Base-by-base conservation (phyloP, 1,140 invertebrate genomes). In the Drosophila pandora region DNA sequence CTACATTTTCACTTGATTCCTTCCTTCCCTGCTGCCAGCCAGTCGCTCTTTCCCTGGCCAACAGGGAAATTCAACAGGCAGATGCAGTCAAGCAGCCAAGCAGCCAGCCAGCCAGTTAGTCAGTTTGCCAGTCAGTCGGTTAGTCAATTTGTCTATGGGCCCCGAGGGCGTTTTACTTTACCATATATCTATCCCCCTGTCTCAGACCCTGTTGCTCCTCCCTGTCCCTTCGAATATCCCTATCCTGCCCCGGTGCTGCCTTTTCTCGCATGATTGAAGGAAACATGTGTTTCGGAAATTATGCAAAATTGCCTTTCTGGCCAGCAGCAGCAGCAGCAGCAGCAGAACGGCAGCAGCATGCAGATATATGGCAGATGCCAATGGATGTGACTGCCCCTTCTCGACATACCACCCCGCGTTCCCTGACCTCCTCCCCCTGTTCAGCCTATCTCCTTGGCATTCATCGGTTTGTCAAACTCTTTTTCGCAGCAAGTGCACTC, bases 261-360 rank as follows among this genome's bases (percentile, higher is more conserved):
- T 71, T 48, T 73, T 79, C 84, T 74, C 79, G 83, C 83, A 83
- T 90, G 87, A 90, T 87, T 90, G 87, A 90, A 90, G 81, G 87
- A 81, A 90, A 90, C 87, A 90, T 90, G 87, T 90, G 87, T 90
- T 85, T 90, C 85, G 85, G 85, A 90, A 89, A 89, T 90, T 90
- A 90, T 88, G 84, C 84, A 88, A 88, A 88, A 88, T 88, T 89
- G 83, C 76, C 83, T 88, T 71, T 70, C 68, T 71, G 71, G 59
- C 68, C 73, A 73, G 63, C 74, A 57, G 67, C 52, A 54, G 61
- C 13, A 43, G 39, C n/a, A 41, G 39, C 2, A 43, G n/a, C 0
- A 41, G 37, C n/a, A n/a, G n/a, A n/a, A n/a, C 37, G 9, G 37
- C 37, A 56, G 57, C 57, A 56, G 65, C 53, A 39, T 59, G 48